A percentile compares a stretch with the other conserved stretches of the same genome.
These are phyloP conservation scores for Stegastes partitus DNA, from an alignment of 2,113 vertebrate genomes.

Conservation along the genomic window DNA sequence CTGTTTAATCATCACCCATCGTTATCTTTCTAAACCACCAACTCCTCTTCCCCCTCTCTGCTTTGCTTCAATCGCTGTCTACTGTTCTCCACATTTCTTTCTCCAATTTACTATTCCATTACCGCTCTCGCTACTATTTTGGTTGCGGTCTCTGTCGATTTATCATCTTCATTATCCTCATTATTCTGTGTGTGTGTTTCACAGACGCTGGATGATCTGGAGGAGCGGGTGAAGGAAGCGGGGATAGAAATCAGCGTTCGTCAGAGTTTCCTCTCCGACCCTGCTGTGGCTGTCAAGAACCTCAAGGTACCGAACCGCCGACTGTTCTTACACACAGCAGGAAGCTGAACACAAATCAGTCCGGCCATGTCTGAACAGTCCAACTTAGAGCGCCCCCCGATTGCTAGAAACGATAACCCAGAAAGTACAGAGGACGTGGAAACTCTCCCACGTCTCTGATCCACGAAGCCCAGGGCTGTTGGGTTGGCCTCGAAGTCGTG, in stretches of 20 bases:
- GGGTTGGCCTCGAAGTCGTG: too few relatives aligned
- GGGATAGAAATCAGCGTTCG: slow-evolving; percentile 95
- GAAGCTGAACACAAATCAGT: slow-evolving; percentile 4
- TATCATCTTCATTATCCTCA: background rate
- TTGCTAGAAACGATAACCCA: background rate
- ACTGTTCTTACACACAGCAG: slow-evolving; percentile 30
- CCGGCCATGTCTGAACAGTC: background rate
- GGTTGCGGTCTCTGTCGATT: background rate
- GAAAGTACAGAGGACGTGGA: too few relatives aligned
- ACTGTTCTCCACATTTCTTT: slow-evolving; percentile 17
- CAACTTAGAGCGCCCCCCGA: background rate
- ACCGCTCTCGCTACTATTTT: background rate
- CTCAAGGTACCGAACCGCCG: slow-evolving; percentile 87
- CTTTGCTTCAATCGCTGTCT: slow-evolving; percentile 18
- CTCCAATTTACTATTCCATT: background rate
- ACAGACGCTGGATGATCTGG: slow-evolving; percentile 93
- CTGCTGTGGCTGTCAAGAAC: slow-evolving; percentile 92
- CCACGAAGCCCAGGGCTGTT: too few relatives aligned
- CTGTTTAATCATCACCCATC: slow-evolving; percentile 13
- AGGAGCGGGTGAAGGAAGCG: slow-evolving; percentile 91
- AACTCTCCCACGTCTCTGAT: too few relatives aligned
- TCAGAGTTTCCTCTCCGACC: slow-evolving; percentile 95
- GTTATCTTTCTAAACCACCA: background rate
- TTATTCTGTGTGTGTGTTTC: slow-evolving; percentile 11
- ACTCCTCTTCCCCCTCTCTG: slow-evolving; percentile 1